Evolutionary conservation across 2,888 invertebrate species (phyloP).

Genomic region (Megamerina dolium): DNA sequence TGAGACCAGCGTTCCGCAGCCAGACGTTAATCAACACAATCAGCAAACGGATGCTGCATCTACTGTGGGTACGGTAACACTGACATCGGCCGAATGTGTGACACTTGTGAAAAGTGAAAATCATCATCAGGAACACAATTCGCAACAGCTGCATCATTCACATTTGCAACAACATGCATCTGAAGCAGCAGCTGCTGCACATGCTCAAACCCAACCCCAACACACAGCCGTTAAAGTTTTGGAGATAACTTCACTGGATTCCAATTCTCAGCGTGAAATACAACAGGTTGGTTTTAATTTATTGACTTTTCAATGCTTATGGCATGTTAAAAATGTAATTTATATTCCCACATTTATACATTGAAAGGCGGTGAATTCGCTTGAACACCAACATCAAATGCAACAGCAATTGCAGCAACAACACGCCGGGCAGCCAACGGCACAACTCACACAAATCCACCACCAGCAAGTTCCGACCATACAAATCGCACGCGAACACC

Average conservation of each 20-base stretch:
- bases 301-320: not conserved
- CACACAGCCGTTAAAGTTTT: slow-evolving; percentile 42
- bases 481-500: slow-evolving; percentile 44
- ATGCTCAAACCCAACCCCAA: slow-evolving; percentile 26
- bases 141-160: slow-evolving; percentile 20
- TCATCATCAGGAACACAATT: slow-evolving; percentile 21
- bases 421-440: slow-evolving; percentile 22
- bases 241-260: slow-evolving; percentile 44
- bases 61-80: slow-evolving; percentile 29
- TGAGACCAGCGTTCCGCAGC: slow-evolving; percentile 23
- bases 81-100: slow-evolving; percentile 37
- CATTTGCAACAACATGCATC: slow-evolving; percentile 26
- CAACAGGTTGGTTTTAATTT: slow-evolving; percentile 32
- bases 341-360: not conserved
- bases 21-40: slow-evolving; percentile 25
- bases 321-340: not conserved
- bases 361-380: slow-evolving; percentile 40
- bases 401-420: slow-evolving; percentile 42
- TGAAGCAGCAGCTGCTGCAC: slow-evolving; percentile 19
- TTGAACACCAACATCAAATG: slow-evolving; percentile 44
- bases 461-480: slow-evolving; percentile 43
- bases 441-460: slow-evolving; percentile 30
- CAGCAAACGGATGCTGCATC: slow-evolving; percentile 19
- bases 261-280: slow-evolving; percentile 45
- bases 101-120: slow-evolving; percentile 37